A percentile compares a stretch with the other conserved stretches of the same genome.
Evolutionary conservation across 1,140 invertebrate species (phyloP).

Genomic region (Megathymus violae): DNA sequence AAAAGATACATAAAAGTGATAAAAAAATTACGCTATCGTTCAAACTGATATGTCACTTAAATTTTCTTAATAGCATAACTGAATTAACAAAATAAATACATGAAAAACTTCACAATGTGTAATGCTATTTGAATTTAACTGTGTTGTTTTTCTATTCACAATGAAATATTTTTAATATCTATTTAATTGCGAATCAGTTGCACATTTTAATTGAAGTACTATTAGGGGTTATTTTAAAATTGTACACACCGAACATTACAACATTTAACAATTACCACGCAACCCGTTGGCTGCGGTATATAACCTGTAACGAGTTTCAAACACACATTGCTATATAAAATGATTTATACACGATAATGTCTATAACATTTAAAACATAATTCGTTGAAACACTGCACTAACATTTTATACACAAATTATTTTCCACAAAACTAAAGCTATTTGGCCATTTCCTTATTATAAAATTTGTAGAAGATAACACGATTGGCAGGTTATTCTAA

Average conservation of each 20-base stretch:
- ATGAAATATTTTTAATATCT: background rate
- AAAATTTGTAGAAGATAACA: background rate
- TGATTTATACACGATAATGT: conserved; percentile 4
- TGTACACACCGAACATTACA: conserved; percentile 1
- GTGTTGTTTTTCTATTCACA: background rate
- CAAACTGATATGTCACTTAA: too few relatives aligned
- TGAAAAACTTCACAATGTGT: too few relatives aligned
- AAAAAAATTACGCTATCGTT: too few relatives aligned
- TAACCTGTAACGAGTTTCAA: background rate
- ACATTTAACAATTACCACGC: background rate
- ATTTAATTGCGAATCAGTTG: background rate
- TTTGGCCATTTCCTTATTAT: background rate
- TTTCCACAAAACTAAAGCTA: background rate
- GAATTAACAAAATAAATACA: too few relatives aligned
- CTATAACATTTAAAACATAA: background rate
- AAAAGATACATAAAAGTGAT: too few relatives aligned
- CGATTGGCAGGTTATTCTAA: background rate
- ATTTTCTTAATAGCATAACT: too few relatives aligned
- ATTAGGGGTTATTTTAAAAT: background rate
- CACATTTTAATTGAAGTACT: background rate
- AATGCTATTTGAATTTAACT: too few relatives aligned
- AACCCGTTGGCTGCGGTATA: background rate
- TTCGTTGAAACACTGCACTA: background rate
- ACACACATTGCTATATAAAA: background rate
- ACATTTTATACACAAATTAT: background rate